Evolutionary conservation across 2,113 vertebrate genomes (phyloP).

Genomic region (Cynocephalus volans): DNA sequence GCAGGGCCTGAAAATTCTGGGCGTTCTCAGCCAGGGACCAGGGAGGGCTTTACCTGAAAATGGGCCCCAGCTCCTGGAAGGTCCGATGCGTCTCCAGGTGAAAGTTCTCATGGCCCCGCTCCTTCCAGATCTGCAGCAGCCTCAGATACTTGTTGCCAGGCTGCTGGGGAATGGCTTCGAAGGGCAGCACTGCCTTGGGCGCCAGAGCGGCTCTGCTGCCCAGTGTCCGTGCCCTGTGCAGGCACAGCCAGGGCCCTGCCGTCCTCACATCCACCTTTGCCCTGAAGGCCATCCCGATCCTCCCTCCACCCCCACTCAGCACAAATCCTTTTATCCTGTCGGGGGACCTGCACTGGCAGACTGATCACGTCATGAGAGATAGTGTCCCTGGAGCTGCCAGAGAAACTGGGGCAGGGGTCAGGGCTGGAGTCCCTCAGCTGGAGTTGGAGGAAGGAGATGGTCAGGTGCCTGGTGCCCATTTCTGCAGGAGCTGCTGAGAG

Average conservation of each 20-base stretch:
- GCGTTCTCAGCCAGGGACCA: accelerated
- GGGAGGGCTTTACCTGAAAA: slow-evolving; percentile 81
- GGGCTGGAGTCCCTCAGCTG: too few species aligned
- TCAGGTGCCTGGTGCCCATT: accelerated
- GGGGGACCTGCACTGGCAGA: accelerated
- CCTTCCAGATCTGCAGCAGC: slow-evolving; percentile 77
- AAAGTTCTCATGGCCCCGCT: slow-evolving; percentile 56
- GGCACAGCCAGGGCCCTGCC: background rate
- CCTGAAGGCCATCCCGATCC: background rate
- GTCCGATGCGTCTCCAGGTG: slow-evolving; percentile 76
- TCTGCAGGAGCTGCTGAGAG: too few species aligned
- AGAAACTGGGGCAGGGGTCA: background rate
- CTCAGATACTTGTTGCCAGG: slow-evolving; percentile 69
- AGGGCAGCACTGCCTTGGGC: slow-evolving; percentile 63
- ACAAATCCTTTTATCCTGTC: slow-evolving; percentile 13
- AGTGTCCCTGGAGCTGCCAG: background rate
- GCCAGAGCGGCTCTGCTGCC: accelerated
- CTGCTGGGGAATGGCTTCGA: slow-evolving; percentile 77
- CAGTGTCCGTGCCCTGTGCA: accelerated
- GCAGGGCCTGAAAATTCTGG: accelerated
- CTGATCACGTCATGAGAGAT: slow-evolving; percentile 57
- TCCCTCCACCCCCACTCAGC: accelerated
- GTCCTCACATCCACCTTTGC: background rate
- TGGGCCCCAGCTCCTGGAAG: slow-evolving; percentile 85
- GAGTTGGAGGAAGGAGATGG: background rate